Evolutionary conservation across 2,113 vertebrate genomes (phyloP), one percentile per base, ranked within the genome.

Genomic region (Chlorocebus sabaeus): DNA sequence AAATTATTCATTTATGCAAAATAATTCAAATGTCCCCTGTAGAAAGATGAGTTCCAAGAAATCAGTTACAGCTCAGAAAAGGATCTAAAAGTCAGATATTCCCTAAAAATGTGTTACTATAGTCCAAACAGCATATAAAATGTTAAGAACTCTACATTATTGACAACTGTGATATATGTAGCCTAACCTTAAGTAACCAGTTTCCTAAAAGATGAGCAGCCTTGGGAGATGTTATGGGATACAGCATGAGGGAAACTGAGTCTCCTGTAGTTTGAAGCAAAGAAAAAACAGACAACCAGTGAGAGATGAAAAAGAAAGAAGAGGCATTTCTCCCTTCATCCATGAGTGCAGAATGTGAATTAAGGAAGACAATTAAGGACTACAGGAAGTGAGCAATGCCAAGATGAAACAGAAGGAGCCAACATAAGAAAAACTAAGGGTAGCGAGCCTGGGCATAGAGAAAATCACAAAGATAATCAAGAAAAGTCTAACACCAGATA

Each of bases 1-100:
- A 98, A 98, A 92, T 92, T 97, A 92, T 86, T 92, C 90, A 96
- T 90, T 92, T 96, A 96, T 95, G 92, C 80, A 96, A 97, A 97
- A 81, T 88, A 96, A 96, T 95, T 96, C 94, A 93, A 95, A 95
- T 87, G 8, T 93, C 92, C 87, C 55, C 89, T 87, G 5, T 80
- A 92, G 89, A 95, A 93, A 96, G n/a, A 98, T 72, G 45, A 93
- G 68, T 64, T 95, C 90, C 76, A 97, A 93, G 89, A 90, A 93
- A 95, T 86, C 55, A 93, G 52, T 79, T 67, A 72, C 22, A 79
- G 64, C 57, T 93, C 52, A 48, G 64, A 90, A 89, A 92, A 93
- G 1, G 30, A 75, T 79, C 40, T 93, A 70, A 85, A 96, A 96
- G 81, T 92, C 87, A 95, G 8, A 61, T 93, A 93, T 45, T 76